Percentiles rank a stretch among this genome's conserved stretches.
These are phyloP conservation scores for Pseudomyrmex concolor DNA, from an alignment of 1,140 invertebrate genomes.

Conservation along the genomic window DNA sequence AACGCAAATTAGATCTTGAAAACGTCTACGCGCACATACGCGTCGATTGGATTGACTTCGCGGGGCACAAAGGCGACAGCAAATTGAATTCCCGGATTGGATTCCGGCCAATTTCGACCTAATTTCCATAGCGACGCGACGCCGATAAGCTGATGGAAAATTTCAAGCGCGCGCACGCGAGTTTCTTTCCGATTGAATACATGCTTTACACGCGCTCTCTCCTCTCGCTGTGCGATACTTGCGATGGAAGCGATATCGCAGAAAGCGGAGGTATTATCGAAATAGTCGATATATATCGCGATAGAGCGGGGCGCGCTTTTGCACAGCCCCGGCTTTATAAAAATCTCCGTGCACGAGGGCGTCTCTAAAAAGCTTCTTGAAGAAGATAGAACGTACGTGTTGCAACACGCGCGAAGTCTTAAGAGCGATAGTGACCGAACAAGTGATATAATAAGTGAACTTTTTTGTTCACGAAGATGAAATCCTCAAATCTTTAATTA, in stretches of 20 bases:
- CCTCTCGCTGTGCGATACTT: slow-evolving; percentile 4
- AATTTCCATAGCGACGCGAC: slow-evolving; percentile 65
- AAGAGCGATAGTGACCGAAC: background rate
- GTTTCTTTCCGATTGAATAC: slow-evolving; percentile 22
- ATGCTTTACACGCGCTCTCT: background rate
- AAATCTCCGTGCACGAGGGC: background rate
- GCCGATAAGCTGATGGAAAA: slow-evolving; percentile 35
- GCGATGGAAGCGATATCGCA: slow-evolving; percentile 27
- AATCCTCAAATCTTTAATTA: background rate
- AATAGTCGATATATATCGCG: slow-evolving; percentile 18
- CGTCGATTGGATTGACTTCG: slow-evolving; percentile 66
- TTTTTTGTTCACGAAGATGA: background rate
- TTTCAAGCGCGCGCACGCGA: slow-evolving; percentile 9
- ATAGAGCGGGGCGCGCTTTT: background rate
- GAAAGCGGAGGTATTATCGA: slow-evolving; percentile 16
- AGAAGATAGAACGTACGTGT: background rate
- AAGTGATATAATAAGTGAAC: too few species aligned
- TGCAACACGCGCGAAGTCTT: background rate
- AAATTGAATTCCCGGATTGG: slow-evolving; percentile 75
- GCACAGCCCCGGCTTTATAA: background rate
- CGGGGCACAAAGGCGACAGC: slow-evolving; percentile 67
- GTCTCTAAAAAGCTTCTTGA: background rate
- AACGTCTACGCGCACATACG: slow-evolving; percentile 57
- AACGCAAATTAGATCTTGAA: slow-evolving; percentile 76
- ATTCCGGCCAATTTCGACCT: slow-evolving; percentile 70